Base-by-base conservation (phyloP, 2,888 invertebrate genomes). In the Chrysomela aeneicollis region DNA sequence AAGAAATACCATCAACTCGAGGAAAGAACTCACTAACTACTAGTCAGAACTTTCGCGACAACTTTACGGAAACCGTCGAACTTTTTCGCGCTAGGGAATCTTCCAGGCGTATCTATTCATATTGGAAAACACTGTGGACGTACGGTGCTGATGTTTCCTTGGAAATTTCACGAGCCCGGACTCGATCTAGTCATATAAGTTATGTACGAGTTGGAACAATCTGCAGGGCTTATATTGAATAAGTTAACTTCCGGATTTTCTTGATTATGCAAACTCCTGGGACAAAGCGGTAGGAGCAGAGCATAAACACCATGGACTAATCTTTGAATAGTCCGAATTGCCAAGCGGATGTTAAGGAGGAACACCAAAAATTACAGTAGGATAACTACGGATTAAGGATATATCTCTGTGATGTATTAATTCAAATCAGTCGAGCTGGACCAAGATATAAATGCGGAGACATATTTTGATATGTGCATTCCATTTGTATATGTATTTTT, bases 41-140 rank as follows among this genome's bases (percentile, higher is more conserved):
- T 35, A 35, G 15, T 42, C 55, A 21, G 22, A 21, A 55, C 46
- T 57, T 47, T 22, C 37, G 46, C 22, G 17, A 47, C 46, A 26
- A 47, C 46, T 57, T 37, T 46, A 4, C 9, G 17, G 18, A 57
- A 21, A 21, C 55, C 22, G 46, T 21, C 21, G 10, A 19, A 57
- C 3, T 57, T 57, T 30, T 15, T n/a, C 30, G 15, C 12, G 2
- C 15, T 26, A 19, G 3, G 15, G 35, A 37, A 55, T 21, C 59
- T 63, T 63, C 46, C 47, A 47, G 52, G 53, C 63, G 42, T 59
- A 59, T 63, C 63, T 59, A 59, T 59, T 63, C 59, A 60, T 60
- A 63, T 63, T 50, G 60, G 64, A 60, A 60, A 64, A 64, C 60
- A 64, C 51, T 55, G 55, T 26, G 54, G 49, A 49, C 54, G 55